Evolutionary conservation across 1,140 invertebrate species (phyloP).

Genomic region (Zophobas atratus): DNA sequence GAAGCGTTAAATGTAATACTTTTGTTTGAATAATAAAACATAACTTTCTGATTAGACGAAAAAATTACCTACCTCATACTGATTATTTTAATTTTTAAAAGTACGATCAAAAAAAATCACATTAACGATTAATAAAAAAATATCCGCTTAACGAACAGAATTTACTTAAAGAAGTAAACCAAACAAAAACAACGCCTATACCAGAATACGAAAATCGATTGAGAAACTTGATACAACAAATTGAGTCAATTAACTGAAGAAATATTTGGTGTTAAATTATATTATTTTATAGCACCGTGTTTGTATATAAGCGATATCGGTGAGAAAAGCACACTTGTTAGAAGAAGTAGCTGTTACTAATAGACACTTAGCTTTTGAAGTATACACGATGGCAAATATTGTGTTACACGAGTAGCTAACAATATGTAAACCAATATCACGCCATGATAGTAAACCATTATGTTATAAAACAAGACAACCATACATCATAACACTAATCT

Average conservation of each 20-base stretch:
- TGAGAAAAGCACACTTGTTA: conserved; percentile 57
- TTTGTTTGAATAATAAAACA: too few relatives aligned
- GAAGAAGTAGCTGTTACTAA: conserved; percentile 64
- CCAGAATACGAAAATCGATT: too few relatives aligned
- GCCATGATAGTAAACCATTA: conserved; percentile 36
- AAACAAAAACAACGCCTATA: too few relatives aligned
- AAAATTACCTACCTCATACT: too few relatives aligned
- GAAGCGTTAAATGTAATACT: too few relatives aligned
- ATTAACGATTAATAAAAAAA: too few relatives aligned
- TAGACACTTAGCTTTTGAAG: conserved; percentile 63
- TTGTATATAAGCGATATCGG: conserved; percentile 46
- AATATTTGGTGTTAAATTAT: conserved; percentile 21
- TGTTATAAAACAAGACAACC: conserved; percentile 14
- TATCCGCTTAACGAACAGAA: too few relatives aligned
- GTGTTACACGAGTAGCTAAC: conserved; percentile 61
- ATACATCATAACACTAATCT: conserved; percentile 1
- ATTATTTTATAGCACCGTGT: conserved; percentile 34
- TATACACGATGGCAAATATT: conserved; percentile 62
- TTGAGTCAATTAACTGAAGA: conserved; percentile 12
- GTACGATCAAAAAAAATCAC: too few relatives aligned
- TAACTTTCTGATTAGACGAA: too few relatives aligned
- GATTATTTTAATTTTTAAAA: too few relatives aligned
- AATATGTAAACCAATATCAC: conserved; percentile 61
- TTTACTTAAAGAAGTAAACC: too few relatives aligned
- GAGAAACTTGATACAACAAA: not conserved